These are phyloP conservation scores for Ictalurus punctatus DNA, from an alignment of 2,113 vertebrate species.

Conservation along the genomic window DNA sequence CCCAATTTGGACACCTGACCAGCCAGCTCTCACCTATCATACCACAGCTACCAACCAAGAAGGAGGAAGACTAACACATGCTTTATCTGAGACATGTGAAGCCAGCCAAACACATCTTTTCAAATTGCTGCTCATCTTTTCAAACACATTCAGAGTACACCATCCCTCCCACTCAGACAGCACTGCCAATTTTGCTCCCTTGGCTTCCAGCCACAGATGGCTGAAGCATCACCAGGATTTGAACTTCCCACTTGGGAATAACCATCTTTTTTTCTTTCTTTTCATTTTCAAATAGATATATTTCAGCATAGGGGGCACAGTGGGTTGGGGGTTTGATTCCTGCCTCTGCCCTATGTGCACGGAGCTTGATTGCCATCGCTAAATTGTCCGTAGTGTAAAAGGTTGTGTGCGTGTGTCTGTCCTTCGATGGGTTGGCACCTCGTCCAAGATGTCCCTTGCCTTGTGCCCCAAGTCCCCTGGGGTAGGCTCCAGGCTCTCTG, in stretches of 20 bases:
- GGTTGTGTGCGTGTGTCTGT: no score
- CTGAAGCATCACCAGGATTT: background rate
- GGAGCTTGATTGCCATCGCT: no score
- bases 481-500: no score
- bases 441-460: no score
- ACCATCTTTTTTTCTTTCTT: no score
- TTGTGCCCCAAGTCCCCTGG: no score
- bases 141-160: background rate
- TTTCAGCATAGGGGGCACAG: background rate
- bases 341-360: no score
- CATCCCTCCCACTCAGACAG: background rate
- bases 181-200: background rate
- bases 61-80: background rate
- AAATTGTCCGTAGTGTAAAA: no score
- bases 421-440: no score
- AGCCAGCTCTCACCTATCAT: background rate
- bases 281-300: background rate
- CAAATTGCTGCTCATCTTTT: background rate
- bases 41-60: background rate
- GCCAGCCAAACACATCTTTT: background rate
- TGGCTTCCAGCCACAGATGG: background rate
- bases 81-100: background rate
- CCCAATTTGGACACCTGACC: background rate
- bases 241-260: background rate
- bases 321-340: no score